These are phyloP conservation scores for Phasianus colchicus DNA, from an alignment of 2,113 vertebrate species.

Conservation along the genomic window DNA sequence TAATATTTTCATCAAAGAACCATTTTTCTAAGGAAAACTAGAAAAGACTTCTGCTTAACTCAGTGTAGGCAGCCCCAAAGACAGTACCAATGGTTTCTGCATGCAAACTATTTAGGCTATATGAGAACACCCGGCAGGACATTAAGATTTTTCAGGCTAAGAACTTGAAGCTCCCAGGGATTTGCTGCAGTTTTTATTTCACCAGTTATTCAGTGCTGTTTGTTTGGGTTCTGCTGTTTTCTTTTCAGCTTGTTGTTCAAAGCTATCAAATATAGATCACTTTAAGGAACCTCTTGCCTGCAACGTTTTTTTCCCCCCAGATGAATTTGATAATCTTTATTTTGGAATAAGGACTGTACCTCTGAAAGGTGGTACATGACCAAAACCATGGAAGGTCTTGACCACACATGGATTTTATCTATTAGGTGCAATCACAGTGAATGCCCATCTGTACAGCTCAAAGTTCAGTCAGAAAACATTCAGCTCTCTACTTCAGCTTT, in stretches of 20 bases:
- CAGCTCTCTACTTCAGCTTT: background rate
- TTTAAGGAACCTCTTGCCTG: background rate
- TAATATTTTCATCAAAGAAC: background rate
- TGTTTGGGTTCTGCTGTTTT: background rate
- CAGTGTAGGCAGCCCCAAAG: background rate
- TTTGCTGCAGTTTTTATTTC: background rate
- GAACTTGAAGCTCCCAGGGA: background rate
- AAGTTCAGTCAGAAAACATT: background rate
- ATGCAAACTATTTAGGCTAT: background rate
- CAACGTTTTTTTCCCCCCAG: background rate
- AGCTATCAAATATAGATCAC: background rate
- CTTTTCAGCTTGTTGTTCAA: background rate
- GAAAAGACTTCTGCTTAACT: background rate
- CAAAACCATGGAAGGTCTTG: background rate
- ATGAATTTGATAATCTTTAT: background rate
- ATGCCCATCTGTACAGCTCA: accelerated
- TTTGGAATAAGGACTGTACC: background rate
- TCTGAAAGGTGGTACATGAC: background rate
- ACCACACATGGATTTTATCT: background rate
- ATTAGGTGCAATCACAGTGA: background rate
- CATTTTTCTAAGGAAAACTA: background rate
- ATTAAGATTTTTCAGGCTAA: background rate
- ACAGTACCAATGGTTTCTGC: background rate
- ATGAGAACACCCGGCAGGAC: background rate
- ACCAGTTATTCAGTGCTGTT: background rate